Base-by-base conservation (phyloP, 2,113 vertebrate species). In the Oreochromis spilurus region DNA sequence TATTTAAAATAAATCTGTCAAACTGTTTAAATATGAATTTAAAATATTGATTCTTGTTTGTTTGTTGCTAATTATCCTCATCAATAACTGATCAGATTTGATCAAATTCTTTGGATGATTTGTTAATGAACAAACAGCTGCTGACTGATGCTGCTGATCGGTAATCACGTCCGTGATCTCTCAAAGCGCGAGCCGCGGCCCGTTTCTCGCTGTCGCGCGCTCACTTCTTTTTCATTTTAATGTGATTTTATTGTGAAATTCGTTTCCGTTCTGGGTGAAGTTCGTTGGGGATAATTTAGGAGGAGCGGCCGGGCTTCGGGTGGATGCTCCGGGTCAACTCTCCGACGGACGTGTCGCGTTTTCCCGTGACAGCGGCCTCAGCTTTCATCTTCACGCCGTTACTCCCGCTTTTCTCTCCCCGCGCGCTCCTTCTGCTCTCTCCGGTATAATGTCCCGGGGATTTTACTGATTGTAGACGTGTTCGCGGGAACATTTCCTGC, bases 231-330 rank as follows among this genome's bases (percentile, higher is more conserved):
- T 50, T 26, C 1, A 21, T 53, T 19, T 45, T n/a, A 16, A 34
- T 26, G 14, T 0, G 0, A 10, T 65, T 82, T 75, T 21, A 2
- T 43, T 11, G 16, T 10, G 1, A 11, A 75, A 84, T 92, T 89
- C 88, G 83, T 93, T 94, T 83, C 8, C 1, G 58, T 14, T 89
- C 83, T n/a, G 1, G 17, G 0, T 77, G 0, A 62, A 91, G 48
- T 92, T 94, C 87, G 87, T 93, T 94, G 0, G 38, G 26, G 5
- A 92, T 58, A 89, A 65, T 92, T 92, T 53, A 1, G 2, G 3
- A 2, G 54, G 4, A 75, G 1, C 38, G 0, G 19, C 10, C 34
- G 19, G 34, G 60, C 11, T 38, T 65, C 34, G 60, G 1, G 60
- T 21, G 19, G 60, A 65, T 38, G 60, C 60, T 65, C 60, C 34